phyloP scores from a whole-genome alignment of 2,113 vertebrate genomes.

The Lucifuga dentata region DNA sequence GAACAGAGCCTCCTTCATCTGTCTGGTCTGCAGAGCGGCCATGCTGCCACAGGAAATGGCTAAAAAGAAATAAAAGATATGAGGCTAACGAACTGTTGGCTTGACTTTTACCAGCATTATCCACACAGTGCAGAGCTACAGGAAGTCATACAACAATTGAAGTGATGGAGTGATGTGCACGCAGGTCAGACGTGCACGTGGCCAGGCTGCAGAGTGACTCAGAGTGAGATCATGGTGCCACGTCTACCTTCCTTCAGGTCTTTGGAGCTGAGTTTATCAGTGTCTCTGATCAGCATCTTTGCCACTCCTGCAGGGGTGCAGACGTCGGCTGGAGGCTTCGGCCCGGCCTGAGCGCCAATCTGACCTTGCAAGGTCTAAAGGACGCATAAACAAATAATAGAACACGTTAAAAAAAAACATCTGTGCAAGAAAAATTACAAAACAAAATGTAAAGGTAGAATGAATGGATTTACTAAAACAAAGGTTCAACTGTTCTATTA shows the following conservation, averaged over 20 bases:
- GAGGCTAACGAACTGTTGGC: too few species aligned
- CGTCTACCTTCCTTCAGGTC: conserved; percentile 86
- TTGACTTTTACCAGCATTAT: neutral
- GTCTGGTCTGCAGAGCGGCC: conserved; percentile 74
- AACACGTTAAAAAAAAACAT: neutral
- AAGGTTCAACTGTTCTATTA: too few species aligned
- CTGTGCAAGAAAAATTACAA: neutral
- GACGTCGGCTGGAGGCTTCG: conserved; percentile 79
- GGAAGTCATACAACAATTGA: neutral
- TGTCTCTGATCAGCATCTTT: conserved; percentile 88
- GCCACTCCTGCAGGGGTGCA: conserved; percentile 88
- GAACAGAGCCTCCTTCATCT: conserved; percentile 89
- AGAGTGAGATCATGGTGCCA: neutral
- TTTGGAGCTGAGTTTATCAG: conserved; percentile 85
- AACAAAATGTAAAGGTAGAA: too few species aligned
- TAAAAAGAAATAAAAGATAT: conserved; percentile 31
- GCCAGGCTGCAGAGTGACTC: neutral
- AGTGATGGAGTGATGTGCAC: neutral
- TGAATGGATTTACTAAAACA: too few species aligned
- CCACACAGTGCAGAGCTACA: neutral
- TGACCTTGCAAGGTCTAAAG: conserved; percentile 26
- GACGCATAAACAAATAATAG: neutral
- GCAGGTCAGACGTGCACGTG: neutral
- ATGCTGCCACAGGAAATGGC: conserved; percentile 64
- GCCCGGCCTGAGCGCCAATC: conserved; percentile 76